phyloP scores from a whole-genome alignment of 2,113 vertebrate species.

The Mastomys coucha region DNA sequence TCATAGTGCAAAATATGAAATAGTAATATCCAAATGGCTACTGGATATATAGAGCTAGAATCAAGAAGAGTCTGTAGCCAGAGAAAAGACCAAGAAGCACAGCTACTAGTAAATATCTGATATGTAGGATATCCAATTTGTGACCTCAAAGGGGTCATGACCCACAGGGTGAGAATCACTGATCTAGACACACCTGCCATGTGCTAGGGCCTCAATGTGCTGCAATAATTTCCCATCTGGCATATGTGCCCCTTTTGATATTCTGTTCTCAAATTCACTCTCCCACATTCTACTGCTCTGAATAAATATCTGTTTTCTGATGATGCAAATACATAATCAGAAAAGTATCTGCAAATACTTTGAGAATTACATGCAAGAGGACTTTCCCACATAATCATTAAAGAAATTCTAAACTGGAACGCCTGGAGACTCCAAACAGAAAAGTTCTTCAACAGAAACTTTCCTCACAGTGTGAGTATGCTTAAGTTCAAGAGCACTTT shows the following conservation, averaged over 20 bases:
- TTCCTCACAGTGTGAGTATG: constrained; percentile 45
- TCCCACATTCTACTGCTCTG: constrained; percentile 49
- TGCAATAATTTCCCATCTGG: constrained; percentile 55
- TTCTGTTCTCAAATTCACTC: constrained; percentile 62
- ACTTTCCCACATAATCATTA: constrained; percentile 48
- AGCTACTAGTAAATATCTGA: constrained; percentile 23
- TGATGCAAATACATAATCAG: constrained; percentile 48
- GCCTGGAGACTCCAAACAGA: neutral
- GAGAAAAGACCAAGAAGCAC: constrained; percentile 51
- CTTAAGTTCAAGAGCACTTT: constrained; percentile 48
- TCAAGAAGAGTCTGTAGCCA: neutral
- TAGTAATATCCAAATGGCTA: neutral
- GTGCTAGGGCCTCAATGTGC: constrained; percentile 34
- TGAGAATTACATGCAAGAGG: constrained; percentile 52
- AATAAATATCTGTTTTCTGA: constrained; percentile 60
- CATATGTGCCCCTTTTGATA: constrained; percentile 51
- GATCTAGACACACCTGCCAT: constrained; percentile 15
- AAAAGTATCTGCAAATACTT: constrained; percentile 62
- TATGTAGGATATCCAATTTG: neutral
- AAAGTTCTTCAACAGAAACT: constrained; percentile 46
- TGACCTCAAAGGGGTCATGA: neutral
- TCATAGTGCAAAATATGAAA: neutral
- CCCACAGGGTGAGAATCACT: neutral
- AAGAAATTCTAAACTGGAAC: constrained; percentile 35
- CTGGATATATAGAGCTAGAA: neutral